Evolutionary conservation across 2,797 vertebrate species (phyloP), one percentile per base, ranked within the genome.

Genomic region (Argya squamiceps): DNA sequence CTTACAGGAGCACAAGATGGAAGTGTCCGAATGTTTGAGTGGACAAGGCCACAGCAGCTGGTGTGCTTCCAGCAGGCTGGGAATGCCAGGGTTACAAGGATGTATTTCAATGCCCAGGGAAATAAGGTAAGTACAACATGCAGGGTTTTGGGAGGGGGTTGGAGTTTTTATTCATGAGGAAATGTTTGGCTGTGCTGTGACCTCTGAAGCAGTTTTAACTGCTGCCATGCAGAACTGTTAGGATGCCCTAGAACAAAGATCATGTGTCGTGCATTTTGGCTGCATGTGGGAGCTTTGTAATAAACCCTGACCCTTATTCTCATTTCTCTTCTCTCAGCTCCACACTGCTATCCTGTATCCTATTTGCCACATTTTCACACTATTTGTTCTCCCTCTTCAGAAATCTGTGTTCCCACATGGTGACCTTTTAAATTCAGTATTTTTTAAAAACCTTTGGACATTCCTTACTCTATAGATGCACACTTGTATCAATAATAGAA

Each of bases 21-120:
- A 41, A 99, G 99, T 1, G 99, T 99, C 20, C 98, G 99, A 47
- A 99, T 99, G 99, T 99, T 99, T 97, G 99, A 99, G 71, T 99
- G 99, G 99, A 99, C 99, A 55, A 98, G 99, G 53, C 99, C 99
- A 12, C 99, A 99, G 97, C 99, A 99, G 55, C 96, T 99, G 85
- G 98, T 99, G 63, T 99, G 99, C 97, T 99, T 99, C 97, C 98
- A 98, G 89, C 99, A 99, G 95, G 99, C 99, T 27, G 99, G 99
- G 71, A 99, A 99, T 6, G 99, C 99, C 39, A 98, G 99, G 89
- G 99, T 99, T 87, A 99, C 99, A 4, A 98, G 99, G 56, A 98
- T 99, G 78, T 99, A 99, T 96, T 99, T 99, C 97, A 99, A 99
- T 97, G 99, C 99, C 94, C 99, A 99, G 97, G 99, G 99, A 96